Conservation (phyloP, 2,797 vertebrate species). For the Sarcophilus harrisii region DNA sequence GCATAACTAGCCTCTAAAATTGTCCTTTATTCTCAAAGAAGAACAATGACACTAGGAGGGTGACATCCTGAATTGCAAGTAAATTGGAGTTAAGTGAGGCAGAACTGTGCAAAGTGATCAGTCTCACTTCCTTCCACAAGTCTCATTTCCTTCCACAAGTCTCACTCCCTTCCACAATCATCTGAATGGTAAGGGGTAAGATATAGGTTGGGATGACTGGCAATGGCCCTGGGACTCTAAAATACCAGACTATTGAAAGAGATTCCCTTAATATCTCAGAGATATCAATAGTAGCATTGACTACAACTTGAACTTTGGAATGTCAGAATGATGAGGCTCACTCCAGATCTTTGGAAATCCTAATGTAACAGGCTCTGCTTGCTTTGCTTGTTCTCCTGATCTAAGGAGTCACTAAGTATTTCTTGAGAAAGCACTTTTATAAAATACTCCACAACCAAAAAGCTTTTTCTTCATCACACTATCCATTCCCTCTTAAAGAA, state of each 20-base stretch:
- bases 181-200: neutral
- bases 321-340: neutral
- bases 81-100: neutral
- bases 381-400: neutral
- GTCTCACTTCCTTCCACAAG: neutral
- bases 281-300: neutral
- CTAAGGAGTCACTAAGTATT: neutral
- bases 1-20: neutral
- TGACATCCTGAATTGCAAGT: neutral
- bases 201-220: neutral
- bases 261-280: neutral
- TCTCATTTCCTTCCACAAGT: neutral
- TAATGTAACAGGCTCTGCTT: neutral
- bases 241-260: neutral
- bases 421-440: neutral
- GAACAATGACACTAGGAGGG: neutral
- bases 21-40: neutral
- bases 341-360: neutral
- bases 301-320: neutral
- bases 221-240: neutral
- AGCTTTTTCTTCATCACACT: neutral
- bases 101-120: neutral
- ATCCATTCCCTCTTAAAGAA: neutral
- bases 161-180: neutral
- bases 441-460: neutral